Evolutionary conservation across 2,888 invertebrate genomes (phyloP).

Genomic region (Branchinecta sandiegonensis): DNA sequence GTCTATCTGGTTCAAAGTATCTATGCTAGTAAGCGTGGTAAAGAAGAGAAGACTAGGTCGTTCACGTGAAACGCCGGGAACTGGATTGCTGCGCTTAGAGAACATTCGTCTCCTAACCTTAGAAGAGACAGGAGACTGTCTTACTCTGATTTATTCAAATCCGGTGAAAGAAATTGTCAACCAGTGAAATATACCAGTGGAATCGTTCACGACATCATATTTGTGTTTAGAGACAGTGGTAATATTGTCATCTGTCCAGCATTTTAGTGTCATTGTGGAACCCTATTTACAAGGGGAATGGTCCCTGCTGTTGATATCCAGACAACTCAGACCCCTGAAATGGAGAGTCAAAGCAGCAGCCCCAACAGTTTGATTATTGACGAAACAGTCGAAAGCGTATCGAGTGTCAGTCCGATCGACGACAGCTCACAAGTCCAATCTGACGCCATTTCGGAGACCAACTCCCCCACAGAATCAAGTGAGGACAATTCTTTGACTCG

Average conservation of each 20-base stretch:
- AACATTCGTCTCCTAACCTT: no score
- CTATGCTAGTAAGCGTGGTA: slow-evolving; percentile 8
- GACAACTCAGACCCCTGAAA: not conserved
- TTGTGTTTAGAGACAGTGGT: no score
- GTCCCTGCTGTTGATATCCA: not conserved
- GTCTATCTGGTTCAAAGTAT: slow-evolving; percentile 8
- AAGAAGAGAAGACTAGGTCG: slow-evolving; percentile 12
- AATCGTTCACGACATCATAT: no score
- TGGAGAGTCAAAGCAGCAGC: not conserved
- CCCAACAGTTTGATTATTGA: slow-evolving; percentile 2
- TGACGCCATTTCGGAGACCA: no score
- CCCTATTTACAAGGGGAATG: not conserved
- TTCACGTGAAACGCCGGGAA: not conserved
- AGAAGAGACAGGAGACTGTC: no score
- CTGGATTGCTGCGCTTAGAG: no score
- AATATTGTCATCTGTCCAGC: no score
- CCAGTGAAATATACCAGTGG: no score
- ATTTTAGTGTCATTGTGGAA: no score
- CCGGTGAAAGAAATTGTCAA: no score
- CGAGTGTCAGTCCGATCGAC: not conserved
- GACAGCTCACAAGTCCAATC: not conserved
- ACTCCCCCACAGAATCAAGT: not conserved
- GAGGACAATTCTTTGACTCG: not conserved
- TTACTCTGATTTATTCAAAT: no score
- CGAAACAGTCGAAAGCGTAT: not conserved